Evolutionary conservation across 2,797 vertebrate species (phyloP).

Genomic region (Tachyglossus aculeatus): DNA sequence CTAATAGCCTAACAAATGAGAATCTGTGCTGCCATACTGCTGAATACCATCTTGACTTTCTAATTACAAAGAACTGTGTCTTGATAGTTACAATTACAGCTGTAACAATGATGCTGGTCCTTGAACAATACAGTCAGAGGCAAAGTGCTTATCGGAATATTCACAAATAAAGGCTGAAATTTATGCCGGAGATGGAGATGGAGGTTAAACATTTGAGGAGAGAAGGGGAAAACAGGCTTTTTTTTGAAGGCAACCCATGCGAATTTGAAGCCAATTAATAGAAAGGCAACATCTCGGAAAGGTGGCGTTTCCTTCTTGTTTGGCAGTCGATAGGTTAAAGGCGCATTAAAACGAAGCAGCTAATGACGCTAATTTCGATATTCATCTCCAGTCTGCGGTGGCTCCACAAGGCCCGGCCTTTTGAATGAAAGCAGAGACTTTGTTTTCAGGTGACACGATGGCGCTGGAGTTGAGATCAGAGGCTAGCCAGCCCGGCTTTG

Average conservation of each 20-base stretch:
- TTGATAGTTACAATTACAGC: slow-evolving; percentile 87
- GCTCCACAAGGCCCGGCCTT: slow-evolving; percentile 54
- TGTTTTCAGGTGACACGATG: slow-evolving; percentile 35
- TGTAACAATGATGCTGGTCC: slow-evolving; percentile 78
- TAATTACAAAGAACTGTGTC: slow-evolving; percentile 85
- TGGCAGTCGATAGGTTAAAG: slow-evolving; percentile 77
- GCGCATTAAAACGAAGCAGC: slow-evolving; percentile 69
- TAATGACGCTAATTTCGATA: slow-evolving; percentile 76
- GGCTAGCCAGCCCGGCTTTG: too few species aligned
- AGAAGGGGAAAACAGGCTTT: slow-evolving; percentile 77
- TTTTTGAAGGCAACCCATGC: slow-evolving; percentile 78
- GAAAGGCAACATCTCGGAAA: slow-evolving; percentile 58
- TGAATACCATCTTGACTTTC: slow-evolving; percentile 85
- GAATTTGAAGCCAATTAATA: slow-evolving; percentile 79
- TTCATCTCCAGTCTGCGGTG: slow-evolving; percentile 54
- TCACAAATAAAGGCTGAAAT: slow-evolving; percentile 80
- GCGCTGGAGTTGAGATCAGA: slow-evolving; percentile 32
- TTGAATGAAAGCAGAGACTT: slow-evolving; percentile 25
- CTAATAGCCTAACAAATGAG: slow-evolving; percentile 85
- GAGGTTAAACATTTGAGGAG: slow-evolving; percentile 78
- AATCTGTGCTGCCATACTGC: slow-evolving; percentile 80
- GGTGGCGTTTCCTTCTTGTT: slow-evolving; percentile 75
- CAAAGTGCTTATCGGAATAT: slow-evolving; percentile 81
- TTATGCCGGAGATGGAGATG: slow-evolving; percentile 73
- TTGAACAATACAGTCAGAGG: slow-evolving; percentile 79